These are phyloP conservation scores for Euclidia mi DNA, from an alignment of 2,888 invertebrate species.

Conservation along the genomic window DNA sequence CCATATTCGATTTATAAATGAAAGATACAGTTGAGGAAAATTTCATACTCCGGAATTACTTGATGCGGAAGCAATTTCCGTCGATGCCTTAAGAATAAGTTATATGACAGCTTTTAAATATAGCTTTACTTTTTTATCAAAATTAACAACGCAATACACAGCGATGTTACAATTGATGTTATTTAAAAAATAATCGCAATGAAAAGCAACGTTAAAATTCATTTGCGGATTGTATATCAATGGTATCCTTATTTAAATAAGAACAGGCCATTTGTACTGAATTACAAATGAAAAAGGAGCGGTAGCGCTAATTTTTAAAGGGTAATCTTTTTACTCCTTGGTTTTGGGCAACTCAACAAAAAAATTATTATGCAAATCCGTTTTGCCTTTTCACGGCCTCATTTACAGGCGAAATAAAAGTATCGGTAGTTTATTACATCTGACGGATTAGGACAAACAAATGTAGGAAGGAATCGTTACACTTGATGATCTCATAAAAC, in stretches of 20 bases:
- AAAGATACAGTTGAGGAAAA: neutral
- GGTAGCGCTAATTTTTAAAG: slow-evolving; percentile 20
- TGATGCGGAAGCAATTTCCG: neutral
- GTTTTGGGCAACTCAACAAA: slow-evolving; percentile 12
- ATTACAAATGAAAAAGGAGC: slow-evolving; percentile 19
- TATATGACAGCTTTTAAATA: too few relatives aligned
- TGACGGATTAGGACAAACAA: neutral
- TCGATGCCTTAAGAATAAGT: too few relatives aligned
- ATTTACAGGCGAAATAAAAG: slow-evolving; percentile 1
- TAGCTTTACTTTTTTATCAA: too few relatives aligned
- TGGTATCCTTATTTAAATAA: slow-evolving; percentile 15
- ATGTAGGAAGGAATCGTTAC: neutral
- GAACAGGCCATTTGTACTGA: slow-evolving; percentile 21
- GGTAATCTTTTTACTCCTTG: slow-evolving; percentile 16
- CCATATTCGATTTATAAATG: neutral
- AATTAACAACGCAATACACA: too few relatives aligned
- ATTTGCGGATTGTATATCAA: slow-evolving; percentile 7
- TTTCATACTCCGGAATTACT: neutral
- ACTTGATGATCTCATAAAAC: neutral
- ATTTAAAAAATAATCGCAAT: neutral
- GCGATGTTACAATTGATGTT: too few relatives aligned
- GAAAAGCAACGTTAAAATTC: too few relatives aligned
- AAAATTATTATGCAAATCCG: slow-evolving; percentile 20
- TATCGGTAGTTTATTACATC: neutral
- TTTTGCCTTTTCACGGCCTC: slow-evolving; percentile 13